Percentiles rank a stretch among this genome's conserved stretches.
Conservation (phyloP, 2,113 vertebrate species). For the Talpa occidentalis region DNA sequence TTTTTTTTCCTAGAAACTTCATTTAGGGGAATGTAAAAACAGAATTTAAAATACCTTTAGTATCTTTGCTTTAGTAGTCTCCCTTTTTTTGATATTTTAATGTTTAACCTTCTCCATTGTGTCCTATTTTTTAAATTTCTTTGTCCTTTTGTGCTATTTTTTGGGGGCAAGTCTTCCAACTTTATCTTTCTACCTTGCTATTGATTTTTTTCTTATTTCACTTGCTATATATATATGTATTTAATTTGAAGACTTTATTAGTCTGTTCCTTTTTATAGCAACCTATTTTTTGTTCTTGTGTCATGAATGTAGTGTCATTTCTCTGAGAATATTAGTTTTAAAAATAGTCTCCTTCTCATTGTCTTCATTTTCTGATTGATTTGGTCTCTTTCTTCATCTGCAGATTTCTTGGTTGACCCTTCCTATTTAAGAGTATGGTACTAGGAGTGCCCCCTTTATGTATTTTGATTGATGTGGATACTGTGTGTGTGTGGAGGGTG, state of each 20-base stretch:
- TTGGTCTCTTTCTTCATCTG: conserved; percentile 4
- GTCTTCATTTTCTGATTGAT: neutral
- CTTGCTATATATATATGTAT: conserved; percentile 7
- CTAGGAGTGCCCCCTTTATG: neutral
- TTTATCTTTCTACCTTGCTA: conserved; percentile 43
- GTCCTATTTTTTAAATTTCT: neutral
- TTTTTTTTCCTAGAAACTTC: neutral
- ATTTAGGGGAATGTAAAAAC: neutral
- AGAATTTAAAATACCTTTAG: neutral
- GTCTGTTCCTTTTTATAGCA: conserved; percentile 65
- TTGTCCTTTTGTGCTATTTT: conserved; percentile 25
- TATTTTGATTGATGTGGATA: neutral
- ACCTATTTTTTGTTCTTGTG: conserved; percentile 33
- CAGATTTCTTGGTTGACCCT: neutral
- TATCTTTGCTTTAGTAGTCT: neutral
- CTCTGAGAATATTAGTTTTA: conserved; percentile 33
- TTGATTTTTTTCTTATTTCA: conserved; percentile 50
- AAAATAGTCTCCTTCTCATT: neutral
- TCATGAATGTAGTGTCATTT: conserved; percentile 57
- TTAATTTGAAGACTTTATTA: conserved; percentile 45
- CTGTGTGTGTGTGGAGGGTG: neutral
- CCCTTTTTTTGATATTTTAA: neutral
- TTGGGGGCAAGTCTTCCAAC: conserved; percentile 15
- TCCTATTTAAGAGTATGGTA: neutral
- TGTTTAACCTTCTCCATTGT: neutral